These are phyloP conservation scores for Porphyrio hochstetteri DNA, from an alignment of 2,113 vertebrate species.

Conservation along the genomic window DNA sequence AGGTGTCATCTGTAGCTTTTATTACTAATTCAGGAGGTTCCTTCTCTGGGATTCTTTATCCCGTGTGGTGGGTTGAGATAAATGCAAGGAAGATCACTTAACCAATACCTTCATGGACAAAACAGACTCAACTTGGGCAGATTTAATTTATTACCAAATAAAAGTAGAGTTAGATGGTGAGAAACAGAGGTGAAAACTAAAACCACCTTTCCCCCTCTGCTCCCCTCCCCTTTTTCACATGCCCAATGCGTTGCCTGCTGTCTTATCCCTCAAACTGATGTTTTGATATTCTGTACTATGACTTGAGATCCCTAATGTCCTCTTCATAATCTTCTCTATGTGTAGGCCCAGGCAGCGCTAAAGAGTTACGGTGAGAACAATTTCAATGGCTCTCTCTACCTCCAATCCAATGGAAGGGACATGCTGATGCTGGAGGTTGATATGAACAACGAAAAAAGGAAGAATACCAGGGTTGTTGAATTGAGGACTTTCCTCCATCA, in stretches of 20 bases:
- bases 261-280: not conserved
- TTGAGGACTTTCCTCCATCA: constrained; percentile 74
- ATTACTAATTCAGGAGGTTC: not conserved
- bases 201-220: fast-evolving
- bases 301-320: not conserved
- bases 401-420: constrained; percentile 69
- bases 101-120: not conserved
- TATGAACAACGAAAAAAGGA: constrained; percentile 55
- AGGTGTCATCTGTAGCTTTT: not conserved
- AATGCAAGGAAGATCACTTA: not conserved
- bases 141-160: not conserved
- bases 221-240: not conserved
- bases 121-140: not conserved
- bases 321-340: not conserved
- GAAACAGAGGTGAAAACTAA: not conserved
- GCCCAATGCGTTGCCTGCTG: not conserved
- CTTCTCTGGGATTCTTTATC: not conserved
- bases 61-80: not conserved
- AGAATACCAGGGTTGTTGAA: constrained; percentile 19
- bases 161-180: not conserved
- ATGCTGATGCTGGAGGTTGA: constrained; percentile 66
- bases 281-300: not conserved
- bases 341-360: constrained; percentile 72
- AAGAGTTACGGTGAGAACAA: constrained; percentile 22
- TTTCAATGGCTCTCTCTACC: constrained; percentile 67